A percentile compares a stretch with the other conserved stretches of the same genome.
Conservation (phyloP, 2,888 invertebrate species). For the Aquatica leii region DNA sequence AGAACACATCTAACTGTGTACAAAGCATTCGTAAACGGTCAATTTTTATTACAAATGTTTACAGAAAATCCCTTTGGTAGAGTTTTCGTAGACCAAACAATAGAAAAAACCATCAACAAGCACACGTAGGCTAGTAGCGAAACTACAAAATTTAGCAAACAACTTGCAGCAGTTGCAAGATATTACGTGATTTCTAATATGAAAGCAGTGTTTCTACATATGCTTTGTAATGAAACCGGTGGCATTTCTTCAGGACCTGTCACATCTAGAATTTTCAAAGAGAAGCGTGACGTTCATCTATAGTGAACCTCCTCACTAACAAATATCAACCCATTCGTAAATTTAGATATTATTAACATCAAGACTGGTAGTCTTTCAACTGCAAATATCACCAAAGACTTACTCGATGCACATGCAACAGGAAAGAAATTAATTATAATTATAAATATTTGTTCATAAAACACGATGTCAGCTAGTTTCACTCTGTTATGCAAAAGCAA, state of each 20-base stretch:
- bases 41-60: background rate
- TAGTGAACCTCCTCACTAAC: background rate
- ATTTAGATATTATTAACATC: background rate
- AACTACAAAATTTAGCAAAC: background rate
- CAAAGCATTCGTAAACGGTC: background rate
- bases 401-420: background rate
- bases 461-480: background rate
- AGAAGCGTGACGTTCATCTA: too few relatives aligned
- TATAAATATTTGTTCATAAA: background rate
- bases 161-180: background rate
- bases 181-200: background rate
- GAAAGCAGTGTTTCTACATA: background rate
- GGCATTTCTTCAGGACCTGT: background rate
- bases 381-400: background rate
- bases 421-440: background rate
- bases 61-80: too few relatives aligned
- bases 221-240: background rate
- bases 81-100: too few relatives aligned
- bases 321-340: background rate
- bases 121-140: too few relatives aligned
- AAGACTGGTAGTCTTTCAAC: too few relatives aligned
- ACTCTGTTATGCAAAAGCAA: background rate
- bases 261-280: too few relatives aligned
- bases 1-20: background rate
- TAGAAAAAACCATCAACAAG: too few relatives aligned